phyloP scores from a whole-genome alignment of 2,888 invertebrate species.

The Metallyticus violacea region DNA sequence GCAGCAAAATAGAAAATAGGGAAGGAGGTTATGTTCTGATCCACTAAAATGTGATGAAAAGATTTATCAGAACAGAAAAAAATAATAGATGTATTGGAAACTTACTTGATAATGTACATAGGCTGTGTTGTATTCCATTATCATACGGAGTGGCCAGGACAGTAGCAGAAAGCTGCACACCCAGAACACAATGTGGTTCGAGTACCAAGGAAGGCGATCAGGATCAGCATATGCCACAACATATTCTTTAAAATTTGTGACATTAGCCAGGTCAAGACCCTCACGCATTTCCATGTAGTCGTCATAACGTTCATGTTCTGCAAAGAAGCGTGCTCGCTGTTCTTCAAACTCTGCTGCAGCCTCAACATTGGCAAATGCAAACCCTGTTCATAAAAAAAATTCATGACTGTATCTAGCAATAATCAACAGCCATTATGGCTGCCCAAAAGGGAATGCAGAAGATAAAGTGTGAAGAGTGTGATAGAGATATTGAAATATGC shows the following conservation, averaged over 20 bases:
- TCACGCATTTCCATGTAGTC: constrained; percentile 85
- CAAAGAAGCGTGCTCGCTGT: constrained; percentile 73
- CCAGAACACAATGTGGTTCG: constrained; percentile 73
- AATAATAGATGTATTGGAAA: not conserved
- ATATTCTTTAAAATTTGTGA: constrained; percentile 56
- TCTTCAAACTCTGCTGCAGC: constrained; percentile 79
- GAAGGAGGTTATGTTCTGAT: too few relatives aligned
- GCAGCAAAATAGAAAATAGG: too few relatives aligned
- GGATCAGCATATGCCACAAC: constrained; percentile 53
- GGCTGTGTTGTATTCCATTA: constrained; percentile 78
- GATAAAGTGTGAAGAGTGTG: too few relatives aligned
- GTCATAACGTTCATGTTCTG: constrained; percentile 74
- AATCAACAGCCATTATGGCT: too few relatives aligned
- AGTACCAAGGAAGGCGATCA: constrained; percentile 58
- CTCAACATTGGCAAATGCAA: constrained; percentile 76
- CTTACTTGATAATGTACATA: constrained; percentile 74
- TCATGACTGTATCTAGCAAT: too few relatives aligned
- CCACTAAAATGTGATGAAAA: not conserved
- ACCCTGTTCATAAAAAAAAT: constrained; percentile 47
- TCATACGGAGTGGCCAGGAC: constrained; percentile 78
- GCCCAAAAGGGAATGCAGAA: too few relatives aligned
- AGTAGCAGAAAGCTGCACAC: constrained; percentile 66
- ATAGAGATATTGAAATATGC: too few relatives aligned
- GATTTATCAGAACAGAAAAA: not conserved
- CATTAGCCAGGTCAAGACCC: constrained; percentile 70